Percentiles rank a stretch among this genome's conserved stretches.
Conservation (phyloP, 2,797 vertebrate genomes). For the Lithobates pipiens region DNA sequence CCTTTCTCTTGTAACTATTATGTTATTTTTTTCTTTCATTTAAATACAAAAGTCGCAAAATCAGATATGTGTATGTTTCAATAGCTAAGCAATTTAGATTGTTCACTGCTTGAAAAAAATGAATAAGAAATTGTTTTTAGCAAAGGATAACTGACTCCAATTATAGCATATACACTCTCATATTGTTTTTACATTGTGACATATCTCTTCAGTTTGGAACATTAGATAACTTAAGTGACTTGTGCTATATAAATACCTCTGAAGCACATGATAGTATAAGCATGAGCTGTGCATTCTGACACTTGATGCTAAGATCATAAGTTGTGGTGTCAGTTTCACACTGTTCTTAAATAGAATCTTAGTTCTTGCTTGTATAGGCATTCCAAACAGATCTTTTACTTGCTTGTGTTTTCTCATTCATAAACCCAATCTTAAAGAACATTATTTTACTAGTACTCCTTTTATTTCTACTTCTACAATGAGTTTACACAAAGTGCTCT, state of each 20-base stretch:
- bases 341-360: slow-evolving; percentile 45
- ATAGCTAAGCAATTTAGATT: too few species aligned
- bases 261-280: slow-evolving; percentile 45
- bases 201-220: not conserved
- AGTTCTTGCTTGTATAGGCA: slow-evolving; percentile 25
- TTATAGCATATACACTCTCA: not conserved
- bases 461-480: not conserved
- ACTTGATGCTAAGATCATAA: slow-evolving; percentile 51
- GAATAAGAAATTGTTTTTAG: too few species aligned
- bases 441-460: not conserved
- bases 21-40: too few species aligned
- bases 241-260: slow-evolving; percentile 40
- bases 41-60: too few species aligned
- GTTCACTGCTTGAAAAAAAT: too few species aligned
- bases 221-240: not conserved
- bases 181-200: slow-evolving; percentile 13
- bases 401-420: slow-evolving; percentile 7
- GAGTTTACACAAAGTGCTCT: too few species aligned
- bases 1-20: too few species aligned
- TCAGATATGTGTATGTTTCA: too few species aligned
- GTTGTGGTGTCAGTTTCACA: slow-evolving; percentile 53
- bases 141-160: too few species aligned
- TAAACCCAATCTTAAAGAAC: not conserved
- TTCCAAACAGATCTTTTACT: slow-evolving; percentile 27
- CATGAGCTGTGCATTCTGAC: slow-evolving; percentile 47